Percentiles rank a stretch among this genome's conserved stretches.
Evolutionary conservation across 2,113 vertebrate species (phyloP).

Genomic region (Mystacornis crossleyi): DNA sequence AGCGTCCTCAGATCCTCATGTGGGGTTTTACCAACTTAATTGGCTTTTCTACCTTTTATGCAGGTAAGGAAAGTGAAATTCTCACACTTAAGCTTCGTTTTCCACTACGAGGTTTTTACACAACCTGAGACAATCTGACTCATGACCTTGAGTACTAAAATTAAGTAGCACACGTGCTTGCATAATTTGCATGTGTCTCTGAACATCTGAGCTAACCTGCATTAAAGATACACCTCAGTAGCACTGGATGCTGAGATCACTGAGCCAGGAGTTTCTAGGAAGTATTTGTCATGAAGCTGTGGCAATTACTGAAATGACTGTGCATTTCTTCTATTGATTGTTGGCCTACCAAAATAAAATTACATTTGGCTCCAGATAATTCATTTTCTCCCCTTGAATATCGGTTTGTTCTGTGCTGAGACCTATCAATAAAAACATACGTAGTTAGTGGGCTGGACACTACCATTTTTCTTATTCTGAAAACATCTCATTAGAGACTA

Average conservation of each 20-base stretch:
- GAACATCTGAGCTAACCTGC: background rate
- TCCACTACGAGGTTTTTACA: background rate
- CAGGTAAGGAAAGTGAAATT: background rate
- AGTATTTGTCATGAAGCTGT: constrained; percentile 18
- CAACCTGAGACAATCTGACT: background rate
- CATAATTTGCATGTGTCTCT: background rate
- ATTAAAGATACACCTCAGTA: background rate
- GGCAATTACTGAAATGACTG: constrained; percentile 53
- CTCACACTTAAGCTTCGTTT: background rate
- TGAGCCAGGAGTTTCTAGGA: background rate
- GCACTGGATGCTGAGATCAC: background rate
- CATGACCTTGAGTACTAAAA: background rate
- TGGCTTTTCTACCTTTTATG: background rate
- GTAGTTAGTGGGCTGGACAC: background rate
- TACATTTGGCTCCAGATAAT: constrained; percentile 50
- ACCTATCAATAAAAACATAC: background rate
- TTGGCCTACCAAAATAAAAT: constrained; percentile 42
- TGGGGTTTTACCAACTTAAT: background rate
- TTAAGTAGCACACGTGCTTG: background rate
- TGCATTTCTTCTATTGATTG: constrained; percentile 37
- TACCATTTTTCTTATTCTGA: constrained; percentile 7
- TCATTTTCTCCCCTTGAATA: constrained; percentile 43
- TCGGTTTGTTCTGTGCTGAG: constrained; percentile 4
- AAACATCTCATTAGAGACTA: background rate
- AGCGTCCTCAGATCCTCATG: background rate